Evolutionary conservation across 1,140 invertebrate genomes (phyloP).

Genomic region (Oryctes rhinoceros): DNA sequence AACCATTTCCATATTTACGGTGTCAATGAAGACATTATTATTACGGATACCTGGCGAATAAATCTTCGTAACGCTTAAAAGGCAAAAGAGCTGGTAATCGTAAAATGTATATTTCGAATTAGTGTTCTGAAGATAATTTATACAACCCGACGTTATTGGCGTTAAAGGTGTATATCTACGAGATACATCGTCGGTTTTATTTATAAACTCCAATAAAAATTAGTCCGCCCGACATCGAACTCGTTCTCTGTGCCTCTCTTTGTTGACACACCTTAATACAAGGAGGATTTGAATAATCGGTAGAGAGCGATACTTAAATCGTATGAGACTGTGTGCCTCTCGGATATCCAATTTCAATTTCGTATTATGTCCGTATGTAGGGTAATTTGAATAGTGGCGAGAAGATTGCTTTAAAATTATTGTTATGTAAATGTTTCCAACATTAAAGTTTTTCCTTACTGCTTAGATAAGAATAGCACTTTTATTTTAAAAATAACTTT

Average conservation of each 20-base stretch:
- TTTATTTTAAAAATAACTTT: neutral
- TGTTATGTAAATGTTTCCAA: slow-evolving; percentile 27
- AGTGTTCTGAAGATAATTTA: slow-evolving; percentile 11
- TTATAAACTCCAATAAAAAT: slow-evolving; percentile 37
- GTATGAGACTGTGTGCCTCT: slow-evolving; percentile 7
- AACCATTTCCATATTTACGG: slow-evolving; percentile 26
- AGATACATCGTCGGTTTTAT: slow-evolving; percentile 27
- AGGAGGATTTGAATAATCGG: slow-evolving; percentile 32
- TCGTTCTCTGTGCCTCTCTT: neutral
- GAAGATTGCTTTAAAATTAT: slow-evolving; percentile 6
- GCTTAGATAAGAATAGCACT: neutral
- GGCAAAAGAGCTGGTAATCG: neutral
- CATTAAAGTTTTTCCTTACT: slow-evolving; percentile 13
- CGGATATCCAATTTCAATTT: slow-evolving; percentile 30
- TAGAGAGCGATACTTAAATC: neutral
- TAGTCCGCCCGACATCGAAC: slow-evolving; percentile 4
- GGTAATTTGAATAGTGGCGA: neutral
- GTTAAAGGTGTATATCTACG: slow-evolving; percentile 32
- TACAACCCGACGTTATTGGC: slow-evolving; percentile 26
- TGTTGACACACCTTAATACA: slow-evolving; percentile 30
- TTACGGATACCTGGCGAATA: slow-evolving; percentile 5
- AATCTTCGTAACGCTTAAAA: slow-evolving; percentile 15
- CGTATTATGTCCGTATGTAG: slow-evolving; percentile 4
- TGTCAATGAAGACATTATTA: slow-evolving; percentile 34
- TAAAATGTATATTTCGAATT: slow-evolving; percentile 24